Percentiles rank a stretch among this genome's conserved stretches.
phyloP scores from a whole-genome alignment of 2,113 vertebrate species.

The Lagopus leucura region DNA sequence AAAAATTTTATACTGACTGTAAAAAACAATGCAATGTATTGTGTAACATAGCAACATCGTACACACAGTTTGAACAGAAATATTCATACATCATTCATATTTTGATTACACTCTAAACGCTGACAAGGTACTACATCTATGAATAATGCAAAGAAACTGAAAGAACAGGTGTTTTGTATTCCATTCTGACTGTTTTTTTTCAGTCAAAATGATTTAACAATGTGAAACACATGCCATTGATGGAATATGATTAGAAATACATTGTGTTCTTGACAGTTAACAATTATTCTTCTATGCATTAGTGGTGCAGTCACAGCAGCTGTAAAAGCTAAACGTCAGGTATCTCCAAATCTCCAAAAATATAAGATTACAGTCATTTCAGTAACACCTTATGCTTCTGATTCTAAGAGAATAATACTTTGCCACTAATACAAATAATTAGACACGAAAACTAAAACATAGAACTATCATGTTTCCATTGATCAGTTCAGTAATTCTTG shows the following conservation, averaged over 20 bases:
- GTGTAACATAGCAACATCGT: conserved; percentile 59
- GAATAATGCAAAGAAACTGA: conserved; percentile 80
- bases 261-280: conserved; percentile 75
- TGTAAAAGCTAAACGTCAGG: conserved; percentile 37
- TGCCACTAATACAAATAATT: conserved; percentile 28
- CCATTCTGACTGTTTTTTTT: conserved; percentile 73
- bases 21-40: conserved; percentile 43
- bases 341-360: conserved; percentile 51
- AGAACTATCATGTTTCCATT: neutral
- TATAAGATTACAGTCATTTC: conserved; percentile 9
- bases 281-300: conserved; percentile 71
- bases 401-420: conserved; percentile 1
- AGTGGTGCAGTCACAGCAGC: conserved; percentile 29
- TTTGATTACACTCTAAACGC: conserved; percentile 80
- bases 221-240: conserved; percentile 76
- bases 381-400: neutral
- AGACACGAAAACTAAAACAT: conserved; percentile 17
- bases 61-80: conserved; percentile 67
- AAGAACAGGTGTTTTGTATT: conserved; percentile 74
- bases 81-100: conserved; percentile 80
- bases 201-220: conserved; percentile 75
- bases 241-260: conserved; percentile 77
- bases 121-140: conserved; percentile 74
- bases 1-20: conserved; percentile 59
- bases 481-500: neutral